Evolutionary conservation across 2,888 invertebrate species (phyloP).

Genomic region (Pocota personata): DNA sequence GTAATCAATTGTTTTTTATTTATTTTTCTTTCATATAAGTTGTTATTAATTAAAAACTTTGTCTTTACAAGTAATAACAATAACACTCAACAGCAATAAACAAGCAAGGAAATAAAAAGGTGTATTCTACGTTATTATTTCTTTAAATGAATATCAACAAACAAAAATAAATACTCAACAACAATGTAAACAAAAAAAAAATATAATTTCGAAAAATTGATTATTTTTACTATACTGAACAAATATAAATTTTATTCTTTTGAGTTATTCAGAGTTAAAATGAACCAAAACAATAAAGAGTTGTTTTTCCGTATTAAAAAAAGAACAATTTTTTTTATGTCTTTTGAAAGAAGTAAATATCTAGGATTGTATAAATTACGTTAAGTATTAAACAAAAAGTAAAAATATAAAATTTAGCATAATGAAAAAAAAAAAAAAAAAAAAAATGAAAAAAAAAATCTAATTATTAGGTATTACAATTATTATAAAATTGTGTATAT

Average conservation of each 20-base stretch:
- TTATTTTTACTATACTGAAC: conserved; percentile 48
- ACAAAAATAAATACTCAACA: conserved; percentile 53
- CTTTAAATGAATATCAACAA: conserved; percentile 39
- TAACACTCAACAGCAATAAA: conserved; percentile 72
- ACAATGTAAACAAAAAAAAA: conserved; percentile 63
- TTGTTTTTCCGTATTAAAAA: not conserved
- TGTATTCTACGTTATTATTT: conserved; percentile 80
- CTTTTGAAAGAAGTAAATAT: conserved; percentile 43
- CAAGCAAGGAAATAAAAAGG: conserved; percentile 76
- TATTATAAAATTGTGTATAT: conserved; percentile 26
- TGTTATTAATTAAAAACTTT: conserved; percentile 5
- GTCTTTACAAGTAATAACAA: conserved; percentile 36
- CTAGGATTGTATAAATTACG: conserved; percentile 73
- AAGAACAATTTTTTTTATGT: conserved; percentile 39
- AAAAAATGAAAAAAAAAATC: conserved; percentile 1
- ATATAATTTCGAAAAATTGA: conserved; percentile 53
- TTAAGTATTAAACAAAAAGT: conserved; percentile 67
- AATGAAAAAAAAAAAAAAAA: conserved; percentile 36
- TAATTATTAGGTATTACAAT: conserved; percentile 32
- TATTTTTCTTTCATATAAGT: not conserved
- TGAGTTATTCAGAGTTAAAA: conserved; percentile 5
- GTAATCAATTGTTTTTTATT: not conserved
- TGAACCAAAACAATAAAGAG: conserved; percentile 5
- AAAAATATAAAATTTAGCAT: conserved; percentile 69
- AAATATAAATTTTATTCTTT: conserved; percentile 29